Base-by-base conservation (phyloP, 30 jellyfish, hydroid and myxozoan species). In the Hydractinia echinata region DNA sequence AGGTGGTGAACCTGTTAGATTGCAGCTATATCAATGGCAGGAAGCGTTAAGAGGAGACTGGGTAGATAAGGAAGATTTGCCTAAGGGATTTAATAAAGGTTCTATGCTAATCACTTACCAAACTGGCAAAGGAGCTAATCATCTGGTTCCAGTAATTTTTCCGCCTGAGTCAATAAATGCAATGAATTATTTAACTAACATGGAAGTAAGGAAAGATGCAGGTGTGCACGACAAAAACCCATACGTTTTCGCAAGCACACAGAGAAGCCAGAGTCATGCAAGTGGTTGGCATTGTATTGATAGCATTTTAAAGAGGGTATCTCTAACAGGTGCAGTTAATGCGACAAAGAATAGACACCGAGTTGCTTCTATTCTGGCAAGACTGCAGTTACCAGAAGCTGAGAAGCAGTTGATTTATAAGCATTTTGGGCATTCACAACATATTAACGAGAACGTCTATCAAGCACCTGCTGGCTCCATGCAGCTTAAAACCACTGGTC, bases 381-480 rank as follows among this genome's bases (percentile, higher is more conserved):
- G 52, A 50, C 61, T 71, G n/a, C 84, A 55, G 53, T 55, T 77
- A 9, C n/a, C 85, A n/a, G 53, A 16, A 7, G 21, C 64, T 61
- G 85, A 80, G 55, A 30, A 80, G 50, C 84, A 80, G 4, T 67
- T 80, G 21, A 61, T 80, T 15, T 80, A 30, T 50, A 60, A 80
- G 68, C 87, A 80, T 80, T 80, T 80, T 66, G 87, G 87, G 10
- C 87, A 80, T n/a, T 80, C 77, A 14, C 16, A 67, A 60, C 50
- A 19, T 6, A 61, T 80, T 16, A 80, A 61, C 84, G 49, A 80
- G 66, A 66, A 66, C 13, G 84, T 80, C 15, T 80, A 80, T 53
- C 87, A 80, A 52, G 87, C 85, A 9, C 51, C 87, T 21, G 84
- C 81, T 7, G 84, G 87, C 15, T 18, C 84, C 10, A 48, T 14